phyloP scores from a whole-genome alignment of 2,888 invertebrate genomes.

The Zootermopsis nevadensis region DNA sequence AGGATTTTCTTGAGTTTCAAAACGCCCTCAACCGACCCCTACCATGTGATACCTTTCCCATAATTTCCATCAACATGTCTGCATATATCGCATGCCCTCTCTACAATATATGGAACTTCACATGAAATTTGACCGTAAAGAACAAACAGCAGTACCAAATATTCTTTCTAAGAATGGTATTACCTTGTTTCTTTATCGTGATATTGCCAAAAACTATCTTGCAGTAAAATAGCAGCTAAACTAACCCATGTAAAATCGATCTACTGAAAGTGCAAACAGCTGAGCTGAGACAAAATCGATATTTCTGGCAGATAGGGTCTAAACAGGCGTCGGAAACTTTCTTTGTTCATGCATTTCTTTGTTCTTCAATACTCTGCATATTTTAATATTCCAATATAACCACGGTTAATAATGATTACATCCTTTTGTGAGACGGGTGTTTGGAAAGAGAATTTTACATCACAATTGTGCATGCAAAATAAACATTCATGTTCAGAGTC shows the following conservation, averaged over 20 bases:
- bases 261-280: slow-evolving; percentile 43
- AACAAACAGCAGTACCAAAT: not conserved
- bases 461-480: not conserved
- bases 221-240: not conserved
- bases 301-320: slow-evolving; percentile 29
- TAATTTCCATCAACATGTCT: no score
- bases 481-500: not conserved
- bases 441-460: no score
- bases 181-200: not conserved
- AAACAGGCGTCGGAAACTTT: slow-evolving; percentile 24
- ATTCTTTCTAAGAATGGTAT: not conserved
- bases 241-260: slow-evolving; percentile 32
- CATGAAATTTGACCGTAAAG: no score
- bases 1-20: no score
- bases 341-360: slow-evolving; percentile 11
- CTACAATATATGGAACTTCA: no score
- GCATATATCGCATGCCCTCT: no score
- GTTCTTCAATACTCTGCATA: no score
- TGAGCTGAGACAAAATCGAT: slow-evolving; percentile 49
- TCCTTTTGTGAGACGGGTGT: no score
- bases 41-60: no score
- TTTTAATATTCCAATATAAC: no score
- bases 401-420: no score
- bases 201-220: not conserved
- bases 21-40: no score